These are phyloP conservation scores for Megalops atlanticus DNA, from an alignment of 2,113 vertebrate species.

Conservation along the genomic window DNA sequence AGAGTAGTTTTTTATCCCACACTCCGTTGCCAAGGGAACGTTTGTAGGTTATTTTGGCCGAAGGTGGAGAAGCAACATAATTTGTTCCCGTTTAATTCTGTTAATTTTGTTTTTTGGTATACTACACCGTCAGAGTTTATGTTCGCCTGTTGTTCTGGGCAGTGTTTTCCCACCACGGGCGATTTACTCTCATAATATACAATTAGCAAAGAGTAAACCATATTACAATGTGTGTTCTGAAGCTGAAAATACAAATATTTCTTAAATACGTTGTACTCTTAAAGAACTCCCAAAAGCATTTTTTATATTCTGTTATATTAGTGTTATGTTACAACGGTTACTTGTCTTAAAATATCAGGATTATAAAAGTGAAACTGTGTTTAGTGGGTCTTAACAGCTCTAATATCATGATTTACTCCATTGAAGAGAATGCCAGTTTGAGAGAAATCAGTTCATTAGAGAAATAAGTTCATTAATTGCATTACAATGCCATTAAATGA, in stretches of 20 bases:
- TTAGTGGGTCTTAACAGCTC: not conserved
- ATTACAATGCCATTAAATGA: not conserved
- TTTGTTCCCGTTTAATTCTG: constrained; percentile 35
- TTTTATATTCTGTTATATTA: not conserved
- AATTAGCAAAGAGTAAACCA: too few species aligned
- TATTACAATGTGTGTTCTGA: too few species aligned
- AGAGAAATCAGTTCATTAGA: too few species aligned
- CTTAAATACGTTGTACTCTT: too few species aligned
- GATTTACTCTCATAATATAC: too few species aligned
- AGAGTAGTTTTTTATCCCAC: not conserved
- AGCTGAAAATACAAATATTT: too few species aligned
- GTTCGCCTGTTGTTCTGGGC: not conserved
- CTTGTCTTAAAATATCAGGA: not conserved
- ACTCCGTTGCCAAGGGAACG: constrained; percentile 30
- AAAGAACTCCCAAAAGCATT: too few species aligned
- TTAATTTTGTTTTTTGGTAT: constrained; percentile 30
- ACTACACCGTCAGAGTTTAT: not conserved
- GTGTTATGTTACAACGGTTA: not conserved
- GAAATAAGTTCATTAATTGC: not conserved
- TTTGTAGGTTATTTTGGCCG: constrained; percentile 41
- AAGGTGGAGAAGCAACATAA: constrained; percentile 24
- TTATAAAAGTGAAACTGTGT: not conserved
- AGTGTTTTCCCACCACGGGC: not conserved
- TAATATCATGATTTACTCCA: not conserved
- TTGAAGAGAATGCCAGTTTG: not conserved